Conservation (phyloP, 2,888 invertebrate genomes). For the Heliconius hortense region DNA sequence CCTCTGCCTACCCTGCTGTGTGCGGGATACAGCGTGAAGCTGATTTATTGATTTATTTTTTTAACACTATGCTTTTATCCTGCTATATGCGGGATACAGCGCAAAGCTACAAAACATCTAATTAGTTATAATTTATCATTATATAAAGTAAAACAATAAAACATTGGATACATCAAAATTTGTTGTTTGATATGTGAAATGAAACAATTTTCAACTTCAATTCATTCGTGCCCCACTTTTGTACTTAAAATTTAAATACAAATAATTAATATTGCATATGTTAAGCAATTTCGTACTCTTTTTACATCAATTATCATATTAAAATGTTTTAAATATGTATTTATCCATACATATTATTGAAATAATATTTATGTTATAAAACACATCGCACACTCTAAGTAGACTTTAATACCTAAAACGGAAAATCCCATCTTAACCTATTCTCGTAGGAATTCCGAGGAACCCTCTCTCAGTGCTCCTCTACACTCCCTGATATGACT, state of each 20-base stretch:
- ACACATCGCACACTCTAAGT: too few species aligned
- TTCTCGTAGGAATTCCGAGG: too few species aligned
- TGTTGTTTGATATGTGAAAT: not conserved
- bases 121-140: not conserved
- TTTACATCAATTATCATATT: slow-evolving; percentile 3
- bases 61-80: too few species aligned
- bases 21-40: too few species aligned
- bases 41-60: too few species aligned
- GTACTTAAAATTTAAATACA: not conserved
- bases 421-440: too few species aligned
- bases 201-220: slow-evolving; percentile 1
- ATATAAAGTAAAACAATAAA: not conserved
- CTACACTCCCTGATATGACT: too few species aligned
- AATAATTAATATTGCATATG: slow-evolving; percentile 6
- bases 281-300: not conserved
- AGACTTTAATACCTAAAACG: too few species aligned
- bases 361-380: not conserved
- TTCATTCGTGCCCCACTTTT: slow-evolving; percentile 1
- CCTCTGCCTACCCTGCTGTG: too few species aligned
- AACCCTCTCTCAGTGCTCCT: too few species aligned
- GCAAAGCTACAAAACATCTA: too few species aligned
- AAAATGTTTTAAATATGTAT: not conserved
- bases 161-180: not conserved
- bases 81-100: too few species aligned
- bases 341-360: not conserved